Conservation (phyloP, 2,113 vertebrate genomes). For the Leiothrix lutea region DNA sequence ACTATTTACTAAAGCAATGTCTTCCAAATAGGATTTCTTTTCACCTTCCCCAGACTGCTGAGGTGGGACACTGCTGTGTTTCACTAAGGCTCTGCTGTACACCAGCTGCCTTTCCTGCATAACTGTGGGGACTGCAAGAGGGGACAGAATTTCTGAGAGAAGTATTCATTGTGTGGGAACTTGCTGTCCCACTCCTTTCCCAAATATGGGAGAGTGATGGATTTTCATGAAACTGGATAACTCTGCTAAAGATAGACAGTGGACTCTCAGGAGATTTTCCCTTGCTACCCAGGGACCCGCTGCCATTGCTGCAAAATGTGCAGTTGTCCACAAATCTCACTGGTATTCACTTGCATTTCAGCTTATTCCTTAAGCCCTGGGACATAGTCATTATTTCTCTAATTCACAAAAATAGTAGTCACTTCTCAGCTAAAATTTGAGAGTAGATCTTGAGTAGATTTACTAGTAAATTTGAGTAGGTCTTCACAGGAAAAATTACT, state of each 20-base stretch:
- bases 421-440: neutral
- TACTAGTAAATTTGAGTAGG: neutral
- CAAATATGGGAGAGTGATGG: neutral
- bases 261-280: neutral
- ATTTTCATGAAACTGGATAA: neutral
- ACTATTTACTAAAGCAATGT: neutral
- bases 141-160: neutral
- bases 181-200: neutral
- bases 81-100: neutral
- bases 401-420: neutral
- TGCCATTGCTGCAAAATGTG: neutral
- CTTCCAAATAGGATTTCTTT: neutral
- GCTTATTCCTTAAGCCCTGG: neutral
- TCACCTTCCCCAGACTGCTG: neutral
- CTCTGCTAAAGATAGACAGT: neutral
- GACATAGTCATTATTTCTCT: neutral
- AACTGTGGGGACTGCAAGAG: neutral
- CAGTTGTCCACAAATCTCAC: neutral
- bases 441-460: neutral
- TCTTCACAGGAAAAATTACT: neutral
- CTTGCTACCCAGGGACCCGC: neutral
- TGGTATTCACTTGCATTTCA: neutral
- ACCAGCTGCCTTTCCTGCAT: neutral
- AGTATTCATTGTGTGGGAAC: neutral
- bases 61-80: neutral